phyloP scores from a whole-genome alignment of 2,113 vertebrate species.

The Phylloscopus trochiloides region DNA sequence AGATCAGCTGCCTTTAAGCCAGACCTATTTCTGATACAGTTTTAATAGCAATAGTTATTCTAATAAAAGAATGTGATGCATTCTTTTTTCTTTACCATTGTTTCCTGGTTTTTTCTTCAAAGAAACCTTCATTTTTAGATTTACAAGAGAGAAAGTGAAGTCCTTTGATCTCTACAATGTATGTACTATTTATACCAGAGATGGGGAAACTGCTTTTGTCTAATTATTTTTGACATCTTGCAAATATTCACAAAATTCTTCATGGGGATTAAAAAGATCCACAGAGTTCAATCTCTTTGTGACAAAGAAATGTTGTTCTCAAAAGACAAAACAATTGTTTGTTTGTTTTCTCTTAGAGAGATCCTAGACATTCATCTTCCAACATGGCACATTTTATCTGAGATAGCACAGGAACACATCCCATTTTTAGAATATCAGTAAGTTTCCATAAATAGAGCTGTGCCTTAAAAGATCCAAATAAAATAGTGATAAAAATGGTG shows the following conservation, averaged over 20 bases:
- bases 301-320: constrained; percentile 36
- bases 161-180: constrained; percentile 70
- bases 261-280: constrained; percentile 42
- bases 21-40: constrained; percentile 14
- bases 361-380: constrained; percentile 41
- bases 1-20: constrained; percentile 7
- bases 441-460: constrained; percentile 15
- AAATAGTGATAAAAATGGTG: background rate
- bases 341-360: constrained; percentile 41
- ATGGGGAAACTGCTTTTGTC: constrained; percentile 59
- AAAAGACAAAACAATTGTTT: constrained; percentile 31
- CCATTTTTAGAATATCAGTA: constrained; percentile 1
- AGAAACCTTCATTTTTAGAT: background rate
- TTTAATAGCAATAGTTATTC: constrained; percentile 22
- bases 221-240: constrained; percentile 77
- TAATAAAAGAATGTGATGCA: background rate
- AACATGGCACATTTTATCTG: background rate
- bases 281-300: constrained; percentile 40
- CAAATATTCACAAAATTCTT: constrained; percentile 76
- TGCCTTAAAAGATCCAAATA: background rate
- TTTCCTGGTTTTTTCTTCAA: constrained; percentile 53
- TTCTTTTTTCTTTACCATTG: background rate
- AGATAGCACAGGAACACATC: background rate
- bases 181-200: constrained; percentile 18
- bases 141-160: constrained; percentile 38